Base-by-base conservation (phyloP, 2,113 vertebrate genomes). In the Nestor notabilis region DNA sequence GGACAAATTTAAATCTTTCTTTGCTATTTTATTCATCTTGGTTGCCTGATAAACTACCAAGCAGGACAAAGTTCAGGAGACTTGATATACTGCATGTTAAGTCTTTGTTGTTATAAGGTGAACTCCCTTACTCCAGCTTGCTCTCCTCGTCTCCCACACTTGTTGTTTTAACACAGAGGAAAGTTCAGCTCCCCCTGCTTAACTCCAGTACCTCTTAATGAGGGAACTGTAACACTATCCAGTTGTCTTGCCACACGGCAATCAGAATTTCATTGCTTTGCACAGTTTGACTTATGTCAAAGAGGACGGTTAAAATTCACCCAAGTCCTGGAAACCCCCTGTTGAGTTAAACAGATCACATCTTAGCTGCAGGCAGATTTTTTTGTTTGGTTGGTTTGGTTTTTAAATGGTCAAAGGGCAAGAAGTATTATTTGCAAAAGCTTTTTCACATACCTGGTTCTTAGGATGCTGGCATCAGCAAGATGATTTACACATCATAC, bases 111-210 rank as follows among this genome's bases (percentile, higher is more conserved):
- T 95, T 92, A 53, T 55, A 95, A 97, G 94, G 83, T 94, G 93
- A 91, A 95, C 85, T 78, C 91, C 89, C 92, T 95, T 80, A 75
- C 60, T 79, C 66, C 53, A 88, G 86, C 60, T 93, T 95, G 83
- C 92, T 94, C 91, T 91, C 77, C 94, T 97, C 29, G 7, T 96
- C 95, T 97, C 96, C 95, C 97, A 98, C 95, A 87, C 90, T 97
- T 97, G 94, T 98, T 98, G 94, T 97, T 98, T 98, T 97, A 97
- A 97, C 97, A 96, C 87, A 96, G 93, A 96, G 95, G 83, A 97
- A 96, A 97, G 95, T 94, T 97, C 95, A 98, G 91, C 97, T 97
- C 96, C 96, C 94, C 56, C 86, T 91, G 66, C 84, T 96, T 95
- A 97, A 94, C 93, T 97, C 89, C 95, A 83, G 81, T 94, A 46